Evolutionary conservation across 2,888 invertebrate genomes (phyloP).

Genomic region (Agonum fuliginosum): DNA sequence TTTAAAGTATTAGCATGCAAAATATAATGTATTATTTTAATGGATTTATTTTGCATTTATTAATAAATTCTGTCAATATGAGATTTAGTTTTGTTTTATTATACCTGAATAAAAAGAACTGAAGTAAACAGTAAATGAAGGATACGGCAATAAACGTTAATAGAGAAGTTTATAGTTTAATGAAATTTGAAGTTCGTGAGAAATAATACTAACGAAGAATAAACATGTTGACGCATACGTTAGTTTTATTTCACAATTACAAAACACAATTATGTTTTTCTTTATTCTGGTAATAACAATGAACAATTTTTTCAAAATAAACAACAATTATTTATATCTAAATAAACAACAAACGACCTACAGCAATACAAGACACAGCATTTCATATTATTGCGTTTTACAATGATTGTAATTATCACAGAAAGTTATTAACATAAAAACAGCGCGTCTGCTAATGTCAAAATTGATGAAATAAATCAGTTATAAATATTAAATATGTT

Average conservation of each 20-base stretch:
- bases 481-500: slow-evolving; percentile 38
- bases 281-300: slow-evolving; percentile 46
- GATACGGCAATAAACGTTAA: not conserved
- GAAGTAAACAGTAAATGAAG: not conserved
- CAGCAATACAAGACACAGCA: slow-evolving; percentile 73
- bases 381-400: slow-evolving; percentile 72
- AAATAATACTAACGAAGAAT: slow-evolving; percentile 21
- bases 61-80: slow-evolving; percentile 21
- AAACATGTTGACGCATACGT: slow-evolving; percentile 42
- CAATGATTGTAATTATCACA: slow-evolving; percentile 74
- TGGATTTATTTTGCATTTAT: slow-evolving; percentile 18
- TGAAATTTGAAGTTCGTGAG: slow-evolving; percentile 14
- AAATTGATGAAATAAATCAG: slow-evolving; percentile 48
- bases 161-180: slow-evolving; percentile 4
- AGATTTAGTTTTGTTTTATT: slow-evolving; percentile 22
- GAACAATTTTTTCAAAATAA: slow-evolving; percentile 56
- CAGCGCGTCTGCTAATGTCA: slow-evolving; percentile 58
- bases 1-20: slow-evolving; percentile 22
- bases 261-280: slow-evolving; percentile 50
- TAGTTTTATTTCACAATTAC: slow-evolving; percentile 57
- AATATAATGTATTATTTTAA: slow-evolving; percentile 24
- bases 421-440: slow-evolving; percentile 70
- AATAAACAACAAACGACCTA: slow-evolving; percentile 70
- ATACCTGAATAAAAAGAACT: not conserved
- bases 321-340: slow-evolving; percentile 57